A percentile compares a stretch with the other conserved stretches of the same genome.
These are phyloP conservation scores for Onychostruthus taczanowskii DNA, from an alignment of 2,113 vertebrate species.

Conservation along the genomic window DNA sequence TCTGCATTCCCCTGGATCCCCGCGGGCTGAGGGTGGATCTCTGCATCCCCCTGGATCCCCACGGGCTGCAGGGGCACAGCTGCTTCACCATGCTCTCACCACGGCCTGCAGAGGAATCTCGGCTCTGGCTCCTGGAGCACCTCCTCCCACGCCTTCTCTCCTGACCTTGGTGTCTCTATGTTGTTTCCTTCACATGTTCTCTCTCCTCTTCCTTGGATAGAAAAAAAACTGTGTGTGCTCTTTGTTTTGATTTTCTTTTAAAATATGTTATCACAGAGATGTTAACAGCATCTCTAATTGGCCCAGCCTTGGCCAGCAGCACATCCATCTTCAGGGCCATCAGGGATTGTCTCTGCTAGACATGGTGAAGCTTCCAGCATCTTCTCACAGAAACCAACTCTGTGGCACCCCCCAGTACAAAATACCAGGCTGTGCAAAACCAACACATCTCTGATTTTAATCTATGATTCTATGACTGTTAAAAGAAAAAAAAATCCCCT, in stretches of 20 bases:
- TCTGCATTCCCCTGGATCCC: background rate
- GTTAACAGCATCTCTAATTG: rapidly evolving
- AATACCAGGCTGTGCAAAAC: background rate
- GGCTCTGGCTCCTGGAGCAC: rapidly evolving
- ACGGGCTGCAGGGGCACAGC: background rate
- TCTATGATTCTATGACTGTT: background rate
- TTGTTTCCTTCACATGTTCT: background rate
- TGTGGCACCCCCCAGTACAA: too few species aligned
- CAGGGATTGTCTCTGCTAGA: background rate
- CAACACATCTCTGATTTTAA: background rate
- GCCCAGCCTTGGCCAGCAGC: background rate
- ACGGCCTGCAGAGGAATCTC: background rate
- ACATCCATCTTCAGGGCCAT: background rate
- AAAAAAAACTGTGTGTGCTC: background rate
- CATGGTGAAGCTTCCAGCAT: background rate
- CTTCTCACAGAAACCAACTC: too few species aligned
- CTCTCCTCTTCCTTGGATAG: background rate
- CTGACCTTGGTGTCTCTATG: background rate
- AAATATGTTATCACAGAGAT: background rate
- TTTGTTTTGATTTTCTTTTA: background rate
- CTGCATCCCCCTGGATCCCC: background rate
- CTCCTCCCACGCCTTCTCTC: too few species aligned
- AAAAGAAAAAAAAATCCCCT: background rate
- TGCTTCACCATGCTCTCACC: background rate
- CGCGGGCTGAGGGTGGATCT: background rate